Conservation (phyloP, 2,888 invertebrate genomes). For the Brachyptera risi region DNA sequence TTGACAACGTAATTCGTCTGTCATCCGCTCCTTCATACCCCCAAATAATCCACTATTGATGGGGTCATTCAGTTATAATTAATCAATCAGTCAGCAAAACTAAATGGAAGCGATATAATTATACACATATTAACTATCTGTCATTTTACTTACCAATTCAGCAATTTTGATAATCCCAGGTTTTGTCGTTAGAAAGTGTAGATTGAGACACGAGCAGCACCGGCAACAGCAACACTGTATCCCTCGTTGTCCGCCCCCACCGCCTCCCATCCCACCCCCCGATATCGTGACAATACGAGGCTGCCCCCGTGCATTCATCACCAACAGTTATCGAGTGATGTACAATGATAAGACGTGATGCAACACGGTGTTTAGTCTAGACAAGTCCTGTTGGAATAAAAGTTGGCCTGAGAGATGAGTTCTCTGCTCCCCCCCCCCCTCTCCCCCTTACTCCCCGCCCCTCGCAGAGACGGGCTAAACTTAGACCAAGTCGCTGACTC, state of each 20-base stretch:
- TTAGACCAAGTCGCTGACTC: not conserved
- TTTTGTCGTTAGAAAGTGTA: slow-evolving; percentile 67
- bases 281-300: slow-evolving; percentile 15
- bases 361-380: no score
- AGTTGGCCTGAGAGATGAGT: not conserved
- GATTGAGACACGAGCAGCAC: slow-evolving; percentile 74
- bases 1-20: no score
- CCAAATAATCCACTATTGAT: no score
- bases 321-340: no score
- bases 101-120: no score
- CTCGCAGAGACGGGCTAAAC: not conserved
- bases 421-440: not conserved
- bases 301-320: not conserved
- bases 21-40: no score
- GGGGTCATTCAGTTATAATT: no score
- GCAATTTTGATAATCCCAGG: slow-evolving; percentile 70
- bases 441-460: not conserved
- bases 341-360: not conserved
- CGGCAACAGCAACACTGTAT: slow-evolving; percentile 69
- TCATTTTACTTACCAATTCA: slow-evolving; percentile 66
- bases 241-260: slow-evolving; percentile 47
- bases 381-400: not conserved
- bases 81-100: no score
- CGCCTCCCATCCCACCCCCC: slow-evolving; percentile 22
- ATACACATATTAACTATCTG: no score